These are phyloP conservation scores for Protodeltote pygarga DNA, from an alignment of 2,888 invertebrate genomes.

Conservation along the genomic window DNA sequence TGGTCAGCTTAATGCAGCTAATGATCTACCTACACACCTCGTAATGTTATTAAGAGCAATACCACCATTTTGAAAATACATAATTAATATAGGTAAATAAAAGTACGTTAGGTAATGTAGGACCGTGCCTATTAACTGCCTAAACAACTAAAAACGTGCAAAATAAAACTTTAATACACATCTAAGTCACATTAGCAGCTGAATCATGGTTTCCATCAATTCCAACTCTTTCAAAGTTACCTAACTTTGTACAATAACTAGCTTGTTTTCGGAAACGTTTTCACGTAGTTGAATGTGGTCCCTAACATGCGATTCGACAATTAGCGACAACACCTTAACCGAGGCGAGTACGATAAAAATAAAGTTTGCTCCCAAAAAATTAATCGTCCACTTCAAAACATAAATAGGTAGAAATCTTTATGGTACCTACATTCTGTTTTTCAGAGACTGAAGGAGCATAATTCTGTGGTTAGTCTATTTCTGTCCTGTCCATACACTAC, in stretches of 20 bases:
- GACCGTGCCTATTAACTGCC: slow-evolving; percentile 9
- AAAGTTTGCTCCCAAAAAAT: slow-evolving; percentile 51
- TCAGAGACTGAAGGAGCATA: too few species aligned
- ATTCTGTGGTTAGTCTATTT: too few species aligned
- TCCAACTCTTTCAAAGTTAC: slow-evolving; percentile 55
- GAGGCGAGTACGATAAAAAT: slow-evolving; percentile 58
- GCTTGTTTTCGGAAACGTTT: slow-evolving; percentile 81
- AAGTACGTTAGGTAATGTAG: not conserved
- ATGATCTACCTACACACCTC: slow-evolving; percentile 48
- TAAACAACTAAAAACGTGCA: slow-evolving; percentile 34
- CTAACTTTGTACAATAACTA: slow-evolving; percentile 69
- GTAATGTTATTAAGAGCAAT: slow-evolving; percentile 35
- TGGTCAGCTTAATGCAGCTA: slow-evolving; percentile 58
- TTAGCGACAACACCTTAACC: slow-evolving; percentile 59
- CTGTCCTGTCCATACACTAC: too few species aligned
- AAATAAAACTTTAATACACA: slow-evolving; percentile 50
- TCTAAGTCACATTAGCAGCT: slow-evolving; percentile 64
- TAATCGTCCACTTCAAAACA: slow-evolving; percentile 47
- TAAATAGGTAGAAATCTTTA: too few species aligned
- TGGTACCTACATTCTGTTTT: too few species aligned
- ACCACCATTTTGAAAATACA: slow-evolving; percentile 8
- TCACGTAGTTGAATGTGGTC: slow-evolving; percentile 71
- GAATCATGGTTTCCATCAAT: slow-evolving; percentile 58
- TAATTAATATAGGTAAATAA: slow-evolving; percentile 9
- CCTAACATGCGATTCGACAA: slow-evolving; percentile 73